These are phyloP conservation scores for Silurus lanzhouensis DNA, from an alignment of 2,797 vertebrate species.

Conservation along the genomic window DNA sequence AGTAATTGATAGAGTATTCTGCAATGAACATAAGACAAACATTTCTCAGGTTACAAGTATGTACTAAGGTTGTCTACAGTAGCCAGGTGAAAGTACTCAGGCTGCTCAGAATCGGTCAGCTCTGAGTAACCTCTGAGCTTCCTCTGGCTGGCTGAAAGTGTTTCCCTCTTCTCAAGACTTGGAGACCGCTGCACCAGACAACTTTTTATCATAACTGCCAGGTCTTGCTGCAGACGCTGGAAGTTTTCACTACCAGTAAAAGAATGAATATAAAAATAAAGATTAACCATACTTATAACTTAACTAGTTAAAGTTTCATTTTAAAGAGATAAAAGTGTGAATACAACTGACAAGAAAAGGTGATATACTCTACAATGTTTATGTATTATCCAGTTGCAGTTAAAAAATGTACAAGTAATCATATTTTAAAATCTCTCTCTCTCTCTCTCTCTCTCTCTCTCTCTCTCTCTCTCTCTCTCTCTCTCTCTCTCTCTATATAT, in stretches of 20 bases:
- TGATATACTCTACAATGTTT: background rate
- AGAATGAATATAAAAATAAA: background rate
- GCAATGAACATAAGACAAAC: background rate
- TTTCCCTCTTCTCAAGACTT: slow-evolving; percentile 72
- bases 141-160: slow-evolving; percentile 77
- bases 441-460: too few species aligned
- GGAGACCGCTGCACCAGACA: slow-evolving; percentile 63
- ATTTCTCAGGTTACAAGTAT: slow-evolving; percentile 73
- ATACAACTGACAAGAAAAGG: too few species aligned
- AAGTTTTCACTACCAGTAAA: slow-evolving; percentile 85
- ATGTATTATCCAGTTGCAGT: background rate
- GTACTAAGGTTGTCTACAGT: slow-evolving; percentile 79
- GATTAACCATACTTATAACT: background rate
- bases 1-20: slow-evolving; percentile 13
- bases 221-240: slow-evolving; percentile 87
- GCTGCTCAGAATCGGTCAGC: slow-evolving; percentile 74
- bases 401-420: too few species aligned
- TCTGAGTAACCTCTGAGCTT: slow-evolving; percentile 66
- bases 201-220: slow-evolving; percentile 86
- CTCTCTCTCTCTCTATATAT: too few species aligned
- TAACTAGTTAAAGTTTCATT: too few species aligned
- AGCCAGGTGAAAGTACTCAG: slow-evolving; percentile 89
- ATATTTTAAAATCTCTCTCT: too few species aligned
- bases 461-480: too few species aligned
- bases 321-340: too few species aligned